phyloP scores from a whole-genome alignment of 2,113 vertebrate species.

The Oriolus oriolus region DNA sequence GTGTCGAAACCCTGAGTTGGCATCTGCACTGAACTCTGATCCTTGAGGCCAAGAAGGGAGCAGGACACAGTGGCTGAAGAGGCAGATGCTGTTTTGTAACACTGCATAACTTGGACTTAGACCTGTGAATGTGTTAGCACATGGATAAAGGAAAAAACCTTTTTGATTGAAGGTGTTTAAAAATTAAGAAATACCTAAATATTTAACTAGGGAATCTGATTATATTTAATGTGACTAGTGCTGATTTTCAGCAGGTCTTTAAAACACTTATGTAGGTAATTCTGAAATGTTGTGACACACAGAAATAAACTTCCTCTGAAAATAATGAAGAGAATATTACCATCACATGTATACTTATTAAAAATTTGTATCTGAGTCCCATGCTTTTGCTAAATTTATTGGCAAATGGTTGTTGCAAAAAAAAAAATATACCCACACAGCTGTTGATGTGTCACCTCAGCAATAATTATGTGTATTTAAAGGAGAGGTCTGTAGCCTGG shows the following conservation, averaged over 20 bases:
- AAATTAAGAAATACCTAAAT: conserved; percentile 17
- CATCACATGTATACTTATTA: not conserved
- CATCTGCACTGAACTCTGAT: conserved; percentile 11
- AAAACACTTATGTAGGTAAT: not conserved
- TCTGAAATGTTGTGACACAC: not conserved
- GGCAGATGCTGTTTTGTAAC: not conserved
- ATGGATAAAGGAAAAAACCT: not conserved
- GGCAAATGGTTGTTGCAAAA: not conserved
- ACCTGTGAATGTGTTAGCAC: conserved; percentile 4
- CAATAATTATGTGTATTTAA: not conserved
- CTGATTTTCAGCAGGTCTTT: not conserved
- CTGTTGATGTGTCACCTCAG: not conserved
- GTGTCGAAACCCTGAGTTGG: not conserved
- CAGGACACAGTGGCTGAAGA: not conserved
- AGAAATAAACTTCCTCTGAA: not conserved
- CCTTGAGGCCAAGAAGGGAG: not conserved
- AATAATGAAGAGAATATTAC: not conserved
- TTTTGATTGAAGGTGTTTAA: not conserved
- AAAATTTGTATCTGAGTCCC: not conserved
- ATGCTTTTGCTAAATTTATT: not conserved
- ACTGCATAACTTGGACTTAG: conserved; percentile 12
- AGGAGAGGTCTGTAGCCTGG: not conserved
- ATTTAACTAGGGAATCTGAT: not conserved
- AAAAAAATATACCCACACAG: not conserved
- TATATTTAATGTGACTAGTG: not conserved